These are phyloP conservation scores for Hyppa rectilinea DNA, from an alignment of 2,888 invertebrate genomes.

Conservation along the genomic window DNA sequence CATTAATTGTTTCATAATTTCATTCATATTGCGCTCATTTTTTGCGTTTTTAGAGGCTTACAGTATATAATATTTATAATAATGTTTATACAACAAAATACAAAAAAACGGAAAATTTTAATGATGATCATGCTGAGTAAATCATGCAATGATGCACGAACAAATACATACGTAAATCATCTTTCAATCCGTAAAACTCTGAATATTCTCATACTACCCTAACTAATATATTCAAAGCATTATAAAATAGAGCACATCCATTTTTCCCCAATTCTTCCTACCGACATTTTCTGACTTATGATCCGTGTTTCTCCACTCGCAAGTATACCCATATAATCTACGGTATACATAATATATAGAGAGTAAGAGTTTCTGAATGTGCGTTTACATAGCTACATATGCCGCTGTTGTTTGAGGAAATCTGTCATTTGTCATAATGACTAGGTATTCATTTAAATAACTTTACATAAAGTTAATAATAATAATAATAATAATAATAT, in stretches of 20 bases:
- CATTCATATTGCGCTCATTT: too few species aligned
- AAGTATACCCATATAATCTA: constrained; percentile 63
- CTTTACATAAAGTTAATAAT: too few species aligned
- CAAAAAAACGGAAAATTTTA: too few species aligned
- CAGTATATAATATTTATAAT: too few species aligned
- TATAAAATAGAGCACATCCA: constrained; percentile 36
- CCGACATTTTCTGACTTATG: constrained; percentile 49
- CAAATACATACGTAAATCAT: too few species aligned
- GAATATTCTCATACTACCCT: background rate
- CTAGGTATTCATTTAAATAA: too few species aligned
- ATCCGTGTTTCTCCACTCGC: constrained; percentile 47
- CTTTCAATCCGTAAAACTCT: background rate
- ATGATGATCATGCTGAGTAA: background rate
- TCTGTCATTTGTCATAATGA: constrained; percentile 32
- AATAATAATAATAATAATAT: too few species aligned
- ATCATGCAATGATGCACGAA: background rate
- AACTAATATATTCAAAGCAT: constrained; percentile 29
- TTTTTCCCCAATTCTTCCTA: constrained; percentile 44
- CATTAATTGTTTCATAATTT: too few species aligned
- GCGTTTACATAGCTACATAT: constrained; percentile 52
- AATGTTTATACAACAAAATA: too few species aligned
- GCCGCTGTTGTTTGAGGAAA: constrained; percentile 30
- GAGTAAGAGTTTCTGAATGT: constrained; percentile 59
- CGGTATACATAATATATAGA: constrained; percentile 62
- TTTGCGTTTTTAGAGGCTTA: too few species aligned